Evolutionary conservation across 1,140 invertebrate genomes (phyloP).

Genomic region (Cotesia vestalis): DNA sequence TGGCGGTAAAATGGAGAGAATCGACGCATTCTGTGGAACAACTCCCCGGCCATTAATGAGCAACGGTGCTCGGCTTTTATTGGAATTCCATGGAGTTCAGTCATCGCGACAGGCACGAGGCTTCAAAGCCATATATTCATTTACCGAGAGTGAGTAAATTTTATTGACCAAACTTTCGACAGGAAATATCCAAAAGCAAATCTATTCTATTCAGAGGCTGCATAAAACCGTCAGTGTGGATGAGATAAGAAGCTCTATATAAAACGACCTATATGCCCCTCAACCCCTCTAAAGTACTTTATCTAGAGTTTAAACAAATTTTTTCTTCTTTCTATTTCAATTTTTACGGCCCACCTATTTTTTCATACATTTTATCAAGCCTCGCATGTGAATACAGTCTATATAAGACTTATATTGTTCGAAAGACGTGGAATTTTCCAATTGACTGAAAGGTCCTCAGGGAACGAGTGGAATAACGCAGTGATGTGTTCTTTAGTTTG

Average conservation of each 20-base stretch:
- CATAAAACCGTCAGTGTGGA: too few relatives aligned
- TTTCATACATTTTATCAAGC: too few relatives aligned
- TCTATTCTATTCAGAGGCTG: background rate
- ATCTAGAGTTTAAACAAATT: background rate
- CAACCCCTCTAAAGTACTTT: background rate
- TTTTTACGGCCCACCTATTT: background rate
- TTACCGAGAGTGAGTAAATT: constrained; percentile 83
- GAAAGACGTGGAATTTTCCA: background rate
- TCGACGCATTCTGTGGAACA: constrained; percentile 85
- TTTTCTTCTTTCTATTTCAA: background rate
- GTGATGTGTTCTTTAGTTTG: constrained; percentile 43
- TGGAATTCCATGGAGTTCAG: constrained; percentile 81
- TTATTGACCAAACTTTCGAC: background rate
- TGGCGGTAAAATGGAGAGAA: constrained; percentile 80
- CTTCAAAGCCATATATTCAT: constrained; percentile 87
- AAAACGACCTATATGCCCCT: too few relatives aligned
- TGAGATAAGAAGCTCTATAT: too few relatives aligned
- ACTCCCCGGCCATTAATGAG: constrained; percentile 88
- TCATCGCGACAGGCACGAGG: constrained; percentile 79
- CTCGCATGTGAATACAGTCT: background rate
- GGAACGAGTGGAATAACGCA: background rate
- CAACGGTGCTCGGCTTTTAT: constrained; percentile 80
- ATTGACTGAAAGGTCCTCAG: background rate
- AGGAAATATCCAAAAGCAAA: too few relatives aligned
- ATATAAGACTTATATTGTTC: background rate